Conservation (phyloP, 2,113 vertebrate species). For the Steatornis caripensis region DNA sequence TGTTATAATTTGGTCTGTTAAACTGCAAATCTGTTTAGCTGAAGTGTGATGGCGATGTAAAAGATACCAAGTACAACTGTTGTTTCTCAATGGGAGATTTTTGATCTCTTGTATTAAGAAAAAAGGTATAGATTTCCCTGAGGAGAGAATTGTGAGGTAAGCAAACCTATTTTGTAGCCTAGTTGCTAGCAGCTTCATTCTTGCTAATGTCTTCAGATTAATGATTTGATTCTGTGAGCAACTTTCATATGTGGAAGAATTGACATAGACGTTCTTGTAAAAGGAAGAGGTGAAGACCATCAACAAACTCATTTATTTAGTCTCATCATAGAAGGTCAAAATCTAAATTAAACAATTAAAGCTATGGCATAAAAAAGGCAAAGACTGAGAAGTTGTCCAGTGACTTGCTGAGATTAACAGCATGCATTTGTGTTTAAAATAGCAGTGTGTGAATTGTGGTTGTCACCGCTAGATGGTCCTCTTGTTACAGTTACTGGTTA, state of each 20-base stretch:
- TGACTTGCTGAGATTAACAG: neutral
- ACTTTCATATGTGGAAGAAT: neutral
- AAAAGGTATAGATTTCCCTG: neutral
- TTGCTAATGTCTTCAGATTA: neutral
- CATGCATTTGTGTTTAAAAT: neutral
- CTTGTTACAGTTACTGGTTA: neutral
- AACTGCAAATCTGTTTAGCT: neutral
- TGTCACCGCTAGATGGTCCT: constrained; percentile 44
- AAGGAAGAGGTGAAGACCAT: neutral
- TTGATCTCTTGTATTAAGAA: neutral
- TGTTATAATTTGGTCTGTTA: neutral
- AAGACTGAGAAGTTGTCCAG: neutral
- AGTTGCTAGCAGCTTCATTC: neutral
- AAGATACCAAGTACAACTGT: neutral
- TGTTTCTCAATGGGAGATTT: neutral
- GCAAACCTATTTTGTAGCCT: neutral
- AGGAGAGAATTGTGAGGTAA: neutral
- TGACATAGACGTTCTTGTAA: neutral
- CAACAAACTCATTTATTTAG: neutral
- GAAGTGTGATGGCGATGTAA: neutral
- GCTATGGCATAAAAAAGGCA: neutral
- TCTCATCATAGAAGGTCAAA: neutral
- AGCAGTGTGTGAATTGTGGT: neutral
- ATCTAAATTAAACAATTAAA: neutral
- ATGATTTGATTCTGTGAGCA: neutral